A percentile compares a stretch with the other conserved stretches of the same genome.
Evolutionary conservation across 1,140 invertebrate genomes (phyloP).

Genomic region (Anthonomus grandis): DNA sequence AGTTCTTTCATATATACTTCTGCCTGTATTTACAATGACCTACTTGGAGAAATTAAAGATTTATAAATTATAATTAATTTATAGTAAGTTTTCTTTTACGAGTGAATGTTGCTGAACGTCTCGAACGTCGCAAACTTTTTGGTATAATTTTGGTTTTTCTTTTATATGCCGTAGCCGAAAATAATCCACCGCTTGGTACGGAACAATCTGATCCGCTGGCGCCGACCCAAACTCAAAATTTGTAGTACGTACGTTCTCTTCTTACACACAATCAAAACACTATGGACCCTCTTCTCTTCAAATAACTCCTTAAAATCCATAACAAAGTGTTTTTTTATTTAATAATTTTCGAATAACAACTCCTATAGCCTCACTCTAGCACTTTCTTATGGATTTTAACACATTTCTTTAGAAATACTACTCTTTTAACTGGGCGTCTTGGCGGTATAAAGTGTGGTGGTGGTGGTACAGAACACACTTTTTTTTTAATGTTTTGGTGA

Average conservation of each 20-base stretch:
- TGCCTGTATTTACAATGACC: not conserved
- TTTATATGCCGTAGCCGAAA: conserved; percentile 15
- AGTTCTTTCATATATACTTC: not conserved
- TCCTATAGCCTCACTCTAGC: not conserved
- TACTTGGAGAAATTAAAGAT: not conserved
- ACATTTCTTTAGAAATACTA: not conserved
- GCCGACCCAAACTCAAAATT: conserved; percentile 22
- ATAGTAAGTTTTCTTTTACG: not conserved
- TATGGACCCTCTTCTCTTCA: not conserved
- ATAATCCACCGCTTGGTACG: conserved; percentile 11
- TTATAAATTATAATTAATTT: not conserved
- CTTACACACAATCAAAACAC: not conserved
- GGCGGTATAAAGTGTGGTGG: too few relatives aligned
- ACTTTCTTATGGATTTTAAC: not conserved
- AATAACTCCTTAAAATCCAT: not conserved
- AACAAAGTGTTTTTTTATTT: not conserved
- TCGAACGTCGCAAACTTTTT: too few relatives aligned
- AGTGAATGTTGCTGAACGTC: too few relatives aligned
- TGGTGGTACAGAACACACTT: too few relatives aligned
- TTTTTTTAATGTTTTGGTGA: too few relatives aligned
- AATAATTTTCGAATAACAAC: not conserved
- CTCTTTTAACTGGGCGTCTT: not conserved
- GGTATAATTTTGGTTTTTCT: not conserved
- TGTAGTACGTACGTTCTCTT: conserved; percentile 26
- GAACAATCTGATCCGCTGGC: conserved; percentile 18